Evolutionary conservation across 2,888 invertebrate genomes (phyloP), one percentile per base, ranked within the genome.

Genomic region (Empis stercorea): DNA sequence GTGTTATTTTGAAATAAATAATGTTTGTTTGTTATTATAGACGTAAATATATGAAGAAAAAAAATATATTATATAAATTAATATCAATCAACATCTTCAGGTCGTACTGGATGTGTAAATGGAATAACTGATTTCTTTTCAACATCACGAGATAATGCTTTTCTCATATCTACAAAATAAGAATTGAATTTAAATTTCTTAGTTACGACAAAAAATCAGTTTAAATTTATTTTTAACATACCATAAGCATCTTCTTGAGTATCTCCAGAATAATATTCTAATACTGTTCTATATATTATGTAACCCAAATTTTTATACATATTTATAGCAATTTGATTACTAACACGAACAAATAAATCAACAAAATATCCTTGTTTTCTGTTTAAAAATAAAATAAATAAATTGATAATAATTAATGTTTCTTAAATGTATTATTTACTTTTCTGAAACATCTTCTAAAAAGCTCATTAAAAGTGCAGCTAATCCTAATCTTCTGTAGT

Each of bases 201-300:
- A n/a, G 3, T 14, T 27, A 6, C 23, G 7, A 27, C 9, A 7
- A 4, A 27, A 27, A 7, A 27, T 27, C 17, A 49, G 46, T 46
- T 38, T 38, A 13, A 20, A 27, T 37, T 44, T 48, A 37, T 44
- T 14, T n/a, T 30, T 27, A 30, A 53, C 60, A 69, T 73, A 94
- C 95, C 99, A 75, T 86, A 99, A 48, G 97, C 99, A 76, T 99
- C 92, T 78, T 99, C 99, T 70, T 97, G 96, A 17, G 89, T 87
- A 70, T 95, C 93, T 15, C 94, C 95, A 13, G 94, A 94, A 68
- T 99, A 99, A 74, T 99, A 99, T 67, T 96, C 96, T 56, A 99
- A 71, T 41, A 99, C 96, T 39, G 91, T 88, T 49, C 99, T 75
- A 67, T 97, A 99, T 1, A 97, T 88, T 56, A 91, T 92, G 63